Evolutionary conservation across 2,797 vertebrate species (phyloP).

Genomic region (Macropus fuliginosus): DNA sequence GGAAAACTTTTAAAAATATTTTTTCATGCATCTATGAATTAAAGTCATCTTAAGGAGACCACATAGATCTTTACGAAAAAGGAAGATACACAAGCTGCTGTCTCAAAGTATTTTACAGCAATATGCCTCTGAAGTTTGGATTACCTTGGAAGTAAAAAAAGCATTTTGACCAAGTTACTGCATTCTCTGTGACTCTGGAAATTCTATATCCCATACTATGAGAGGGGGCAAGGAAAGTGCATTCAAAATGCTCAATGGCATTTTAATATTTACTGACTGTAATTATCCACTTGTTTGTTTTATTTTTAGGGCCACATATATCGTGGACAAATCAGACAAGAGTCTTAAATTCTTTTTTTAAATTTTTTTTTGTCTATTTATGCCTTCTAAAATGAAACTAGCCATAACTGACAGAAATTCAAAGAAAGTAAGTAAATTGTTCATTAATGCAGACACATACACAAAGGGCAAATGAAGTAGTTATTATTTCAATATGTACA

Average conservation of each 20-base stretch:
- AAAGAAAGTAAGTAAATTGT: not conserved
- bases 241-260: no score
- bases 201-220: not conserved
- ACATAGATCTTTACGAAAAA: not conserved
- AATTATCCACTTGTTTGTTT: no score
- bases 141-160: not conserved
- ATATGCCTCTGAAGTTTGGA: not conserved
- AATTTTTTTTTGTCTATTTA: no score
- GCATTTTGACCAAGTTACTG: not conserved
- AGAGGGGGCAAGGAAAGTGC: not conserved
- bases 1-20: not conserved
- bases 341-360: no score
- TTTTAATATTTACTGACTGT: no score
- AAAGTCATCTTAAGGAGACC: slow-evolving; percentile 12
- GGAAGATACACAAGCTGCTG: not conserved
- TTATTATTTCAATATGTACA: not conserved
- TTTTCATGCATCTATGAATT: not conserved
- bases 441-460: not conserved
- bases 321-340: not conserved
- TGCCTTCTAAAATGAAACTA: no score
- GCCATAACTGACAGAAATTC: not conserved
- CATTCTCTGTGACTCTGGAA: not conserved
- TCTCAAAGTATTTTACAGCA: not conserved
- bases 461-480: not conserved
- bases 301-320: not conserved